These are phyloP conservation scores for Prorops nasuta DNA, from an alignment of 1,140 invertebrate genomes.

Conservation along the genomic window DNA sequence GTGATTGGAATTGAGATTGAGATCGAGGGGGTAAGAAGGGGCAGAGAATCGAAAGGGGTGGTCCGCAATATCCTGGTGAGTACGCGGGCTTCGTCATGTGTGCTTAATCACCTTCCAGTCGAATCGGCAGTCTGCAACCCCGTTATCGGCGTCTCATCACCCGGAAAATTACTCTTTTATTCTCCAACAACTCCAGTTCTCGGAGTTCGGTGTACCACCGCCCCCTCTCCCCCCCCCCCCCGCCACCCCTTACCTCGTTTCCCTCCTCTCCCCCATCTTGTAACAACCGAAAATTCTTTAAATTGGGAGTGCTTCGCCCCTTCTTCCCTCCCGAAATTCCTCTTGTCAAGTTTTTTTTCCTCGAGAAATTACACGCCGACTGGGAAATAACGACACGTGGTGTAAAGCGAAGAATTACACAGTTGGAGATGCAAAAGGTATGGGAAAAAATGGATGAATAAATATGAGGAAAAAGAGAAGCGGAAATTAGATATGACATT, in stretches of 20 bases:
- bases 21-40: conserved; percentile 7
- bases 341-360: too few species aligned
- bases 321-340: conserved; percentile 5
- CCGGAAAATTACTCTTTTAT: conserved; percentile 59
- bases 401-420: too few species aligned
- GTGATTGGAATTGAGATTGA: too few species aligned
- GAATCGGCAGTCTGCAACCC: conserved; percentile 55
- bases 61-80: conserved; percentile 51
- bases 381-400: too few species aligned
- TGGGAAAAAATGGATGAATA: conserved; percentile 10
- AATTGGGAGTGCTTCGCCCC: not conserved
- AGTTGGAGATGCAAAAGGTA: not conserved
- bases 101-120: conserved; percentile 58
- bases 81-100: conserved; percentile 51
- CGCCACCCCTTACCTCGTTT: not conserved
- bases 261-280: conserved; percentile 1
- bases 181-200: conserved; percentile 47
- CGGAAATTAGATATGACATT: conserved; percentile 4
- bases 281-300: conserved; percentile 15
- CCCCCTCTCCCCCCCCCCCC: conserved; percentile 9
- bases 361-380: too few species aligned
- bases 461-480: conserved; percentile 8
- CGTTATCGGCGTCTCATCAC: conserved; percentile 55
- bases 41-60: conserved; percentile 25
- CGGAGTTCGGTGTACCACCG: conserved; percentile 30